Evolutionary conservation across 2,797 vertebrate species (phyloP).

Genomic region (Silurus lanzhouensis): DNA sequence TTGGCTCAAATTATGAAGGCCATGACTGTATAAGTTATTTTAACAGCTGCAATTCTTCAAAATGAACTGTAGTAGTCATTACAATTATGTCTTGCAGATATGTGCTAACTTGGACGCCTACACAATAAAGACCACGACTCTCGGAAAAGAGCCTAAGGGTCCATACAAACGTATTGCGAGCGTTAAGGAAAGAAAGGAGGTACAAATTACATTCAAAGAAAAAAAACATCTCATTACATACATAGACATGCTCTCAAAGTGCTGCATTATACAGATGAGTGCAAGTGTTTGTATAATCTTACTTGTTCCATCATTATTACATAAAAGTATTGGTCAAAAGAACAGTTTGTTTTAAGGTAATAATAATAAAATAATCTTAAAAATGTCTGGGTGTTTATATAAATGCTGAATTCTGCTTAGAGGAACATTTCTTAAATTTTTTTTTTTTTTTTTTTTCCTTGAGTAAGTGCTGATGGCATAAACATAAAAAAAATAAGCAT

Average conservation of each 20-base stretch:
- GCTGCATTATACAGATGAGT: neutral
- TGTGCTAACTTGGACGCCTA: conserved; percentile 92
- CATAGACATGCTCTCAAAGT: neutral
- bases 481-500: neutral
- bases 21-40: conserved; percentile 18
- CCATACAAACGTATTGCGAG: conserved; percentile 78
- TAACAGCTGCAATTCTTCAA: conserved; percentile 5
- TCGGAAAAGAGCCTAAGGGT: conserved; percentile 76
- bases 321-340: neutral
- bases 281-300: neutral
- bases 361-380: neutral
- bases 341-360: neutral
- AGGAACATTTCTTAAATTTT: neutral
- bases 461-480: neutral
- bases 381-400: neutral
- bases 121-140: conserved; percentile 83
- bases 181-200: conserved; percentile 81
- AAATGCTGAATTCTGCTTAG: neutral
- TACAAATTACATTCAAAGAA: conserved; percentile 58
- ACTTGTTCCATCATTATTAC: neutral
- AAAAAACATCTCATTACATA: neutral
- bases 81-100: conserved; percentile 75
- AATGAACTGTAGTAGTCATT: conserved; percentile 8
- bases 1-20: neutral
- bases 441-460: neutral